These are phyloP conservation scores for Trichogramma dendrolimi DNA, from an alignment of 2,888 invertebrate genomes.

Conservation along the genomic window DNA sequence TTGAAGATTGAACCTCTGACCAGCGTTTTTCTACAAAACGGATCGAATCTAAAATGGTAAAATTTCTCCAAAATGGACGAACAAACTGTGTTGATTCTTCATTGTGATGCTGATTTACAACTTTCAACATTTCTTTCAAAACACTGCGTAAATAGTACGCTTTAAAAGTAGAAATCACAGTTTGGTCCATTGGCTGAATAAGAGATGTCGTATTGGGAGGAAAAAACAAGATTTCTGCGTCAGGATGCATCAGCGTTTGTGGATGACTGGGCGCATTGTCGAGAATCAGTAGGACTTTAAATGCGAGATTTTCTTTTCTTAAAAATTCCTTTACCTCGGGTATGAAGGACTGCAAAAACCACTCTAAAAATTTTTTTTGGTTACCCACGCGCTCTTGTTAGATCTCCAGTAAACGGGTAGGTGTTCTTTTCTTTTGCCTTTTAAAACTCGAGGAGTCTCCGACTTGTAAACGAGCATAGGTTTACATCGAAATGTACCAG, in stretches of 20 bases:
- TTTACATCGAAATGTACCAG: too few species aligned
- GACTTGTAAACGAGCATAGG: too few species aligned
- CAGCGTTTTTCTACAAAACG: too few species aligned
- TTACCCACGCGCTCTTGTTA: constrained; percentile 21
- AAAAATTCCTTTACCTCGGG: constrained; percentile 6
- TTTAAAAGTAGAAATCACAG: too few species aligned
- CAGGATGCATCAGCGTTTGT: background rate
- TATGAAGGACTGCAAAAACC: constrained; percentile 28
- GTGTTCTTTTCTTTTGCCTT: too few species aligned
- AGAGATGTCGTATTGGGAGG: constrained; percentile 12
- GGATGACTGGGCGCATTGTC: constrained; percentile 2
- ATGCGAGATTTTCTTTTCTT: constrained; percentile 4
- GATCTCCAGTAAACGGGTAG: too few species aligned
- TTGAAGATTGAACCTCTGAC: too few species aligned
- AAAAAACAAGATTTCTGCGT: constrained; percentile 7
- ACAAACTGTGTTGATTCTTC: background rate
- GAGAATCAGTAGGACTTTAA: constrained; percentile 7
- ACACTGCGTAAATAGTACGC: too few species aligned
- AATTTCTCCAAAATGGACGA: constrained; percentile 27
- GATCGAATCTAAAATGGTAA: constrained; percentile 29
- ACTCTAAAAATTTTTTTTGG: constrained; percentile 21
- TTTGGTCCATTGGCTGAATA: constrained; percentile 10
- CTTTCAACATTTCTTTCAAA: background rate
- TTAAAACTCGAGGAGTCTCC: too few species aligned
- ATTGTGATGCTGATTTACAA: background rate